A percentile compares a stretch with the other conserved stretches of the same genome.
Evolutionary conservation across 2,797 vertebrate species (phyloP).

Genomic region (Periparus ater): DNA sequence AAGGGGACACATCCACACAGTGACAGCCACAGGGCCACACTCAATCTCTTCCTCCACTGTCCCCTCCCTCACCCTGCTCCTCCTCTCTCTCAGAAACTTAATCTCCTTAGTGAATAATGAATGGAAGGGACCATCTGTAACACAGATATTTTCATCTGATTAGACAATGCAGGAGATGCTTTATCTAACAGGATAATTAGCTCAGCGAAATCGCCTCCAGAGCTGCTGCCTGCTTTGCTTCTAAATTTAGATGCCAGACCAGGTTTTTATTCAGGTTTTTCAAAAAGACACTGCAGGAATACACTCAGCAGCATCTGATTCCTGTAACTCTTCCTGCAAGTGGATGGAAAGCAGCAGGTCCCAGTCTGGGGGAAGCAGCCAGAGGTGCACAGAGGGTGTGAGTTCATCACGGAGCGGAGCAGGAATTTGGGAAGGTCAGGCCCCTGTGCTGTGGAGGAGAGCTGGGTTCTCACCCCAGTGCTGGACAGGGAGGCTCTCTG

Average conservation of each 20-base stretch:
- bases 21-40: background rate
- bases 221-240: constrained; percentile 9
- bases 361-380: background rate
- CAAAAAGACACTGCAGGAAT: background rate
- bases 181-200: constrained; percentile 61
- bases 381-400: background rate
- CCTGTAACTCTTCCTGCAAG: background rate
- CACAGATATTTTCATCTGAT: constrained; percentile 61
- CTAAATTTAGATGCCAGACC: constrained; percentile 40
- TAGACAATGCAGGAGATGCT: constrained; percentile 52
- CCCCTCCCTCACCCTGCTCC: background rate
- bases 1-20: background rate
- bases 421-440: background rate
- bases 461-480: background rate
- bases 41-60: constrained; percentile 15
- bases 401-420: background rate
- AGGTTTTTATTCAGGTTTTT: constrained; percentile 16
- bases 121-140: constrained; percentile 64
- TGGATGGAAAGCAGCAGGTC: background rate
- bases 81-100: constrained; percentile 27
- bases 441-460: background rate
- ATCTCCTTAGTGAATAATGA: constrained; percentile 67
- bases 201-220: constrained; percentile 46
- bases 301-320: background rate
- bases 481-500: background rate